Percentiles rank a stretch among this genome's conserved stretches.
These are phyloP conservation scores for Stegophylla sp. DNA, from an alignment of 2,888 invertebrate genomes.

Conservation along the genomic window DNA sequence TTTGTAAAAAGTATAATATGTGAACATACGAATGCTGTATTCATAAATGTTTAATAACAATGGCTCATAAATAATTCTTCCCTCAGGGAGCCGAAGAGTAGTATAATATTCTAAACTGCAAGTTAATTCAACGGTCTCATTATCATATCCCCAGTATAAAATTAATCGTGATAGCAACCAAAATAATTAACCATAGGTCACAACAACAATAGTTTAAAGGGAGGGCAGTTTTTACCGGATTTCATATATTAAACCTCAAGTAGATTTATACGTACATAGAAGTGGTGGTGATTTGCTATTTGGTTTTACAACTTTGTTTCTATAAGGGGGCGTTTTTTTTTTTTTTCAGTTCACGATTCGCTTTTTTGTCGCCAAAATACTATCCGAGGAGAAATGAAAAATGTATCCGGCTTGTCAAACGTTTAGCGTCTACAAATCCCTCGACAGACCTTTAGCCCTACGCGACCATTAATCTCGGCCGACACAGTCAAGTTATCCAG, in stretches of 20 bases:
- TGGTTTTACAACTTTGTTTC: slow-evolving; percentile 19
- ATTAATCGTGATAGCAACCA: too few relatives aligned
- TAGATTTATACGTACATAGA: neutral
- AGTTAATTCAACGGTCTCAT: too few relatives aligned
- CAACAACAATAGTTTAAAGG: too few relatives aligned
- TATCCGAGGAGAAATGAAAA: slow-evolving; percentile 48
- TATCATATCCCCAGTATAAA: too few relatives aligned
- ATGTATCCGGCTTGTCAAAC: slow-evolving; percentile 55
- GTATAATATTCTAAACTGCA: too few relatives aligned
- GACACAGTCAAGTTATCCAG: slow-evolving; percentile 1
- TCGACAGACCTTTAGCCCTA: slow-evolving; percentile 34
- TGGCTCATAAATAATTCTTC: too few relatives aligned
- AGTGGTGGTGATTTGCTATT: slow-evolving; percentile 43
- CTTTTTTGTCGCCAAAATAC: neutral
- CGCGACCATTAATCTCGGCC: slow-evolving; percentile 44
- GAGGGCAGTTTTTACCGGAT: neutral
- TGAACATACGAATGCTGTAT: too few relatives aligned
- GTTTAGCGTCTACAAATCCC: slow-evolving; percentile 54
- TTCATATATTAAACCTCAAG: neutral
- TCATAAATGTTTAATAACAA: too few relatives aligned
- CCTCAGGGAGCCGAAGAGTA: too few relatives aligned
- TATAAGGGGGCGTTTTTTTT: neutral
- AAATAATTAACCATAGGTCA: too few relatives aligned
- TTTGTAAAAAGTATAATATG: too few relatives aligned
- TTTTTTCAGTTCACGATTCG: slow-evolving; percentile 7